Evolutionary conservation across 2,113 vertebrate genomes (phyloP).

Genomic region (Neoarius graeffei): DNA sequence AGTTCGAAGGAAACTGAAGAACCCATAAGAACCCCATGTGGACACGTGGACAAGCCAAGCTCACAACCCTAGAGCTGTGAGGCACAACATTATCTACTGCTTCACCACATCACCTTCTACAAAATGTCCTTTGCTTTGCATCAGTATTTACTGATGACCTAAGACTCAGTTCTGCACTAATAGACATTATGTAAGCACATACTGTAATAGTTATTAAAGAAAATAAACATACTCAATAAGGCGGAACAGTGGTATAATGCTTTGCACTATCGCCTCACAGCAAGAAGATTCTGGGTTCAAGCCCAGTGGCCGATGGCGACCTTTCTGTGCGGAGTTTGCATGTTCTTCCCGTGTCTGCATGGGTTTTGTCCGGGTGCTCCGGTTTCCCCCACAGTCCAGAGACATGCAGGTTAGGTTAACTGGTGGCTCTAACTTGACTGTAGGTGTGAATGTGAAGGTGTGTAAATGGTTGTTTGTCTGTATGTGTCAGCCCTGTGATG

Average conservation of each 20-base stretch:
- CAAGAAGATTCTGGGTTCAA: no score
- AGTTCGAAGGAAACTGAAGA: background rate
- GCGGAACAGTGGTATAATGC: no score
- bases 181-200: background rate
- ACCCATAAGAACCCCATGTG: background rate
- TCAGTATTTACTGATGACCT: background rate
- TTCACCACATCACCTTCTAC: background rate
- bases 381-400: no score
- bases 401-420: no score
- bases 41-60: background rate
- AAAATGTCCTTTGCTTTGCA: background rate
- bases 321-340: no score
- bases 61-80: background rate
- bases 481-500: no score
- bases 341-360: no score
- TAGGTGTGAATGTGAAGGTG: no score
- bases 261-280: no score
- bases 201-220: background rate
- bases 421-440: no score
- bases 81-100: background rate
- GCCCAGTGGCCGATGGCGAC: background rate
- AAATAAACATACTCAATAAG: background rate
- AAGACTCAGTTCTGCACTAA: background rate
- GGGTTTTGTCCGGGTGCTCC: no score
- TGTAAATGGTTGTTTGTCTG: no score